Evolutionary conservation across 1,140 invertebrate species (phyloP), one percentile per base, ranked within the genome.

Genomic region (Drosophila saltans): DNA sequence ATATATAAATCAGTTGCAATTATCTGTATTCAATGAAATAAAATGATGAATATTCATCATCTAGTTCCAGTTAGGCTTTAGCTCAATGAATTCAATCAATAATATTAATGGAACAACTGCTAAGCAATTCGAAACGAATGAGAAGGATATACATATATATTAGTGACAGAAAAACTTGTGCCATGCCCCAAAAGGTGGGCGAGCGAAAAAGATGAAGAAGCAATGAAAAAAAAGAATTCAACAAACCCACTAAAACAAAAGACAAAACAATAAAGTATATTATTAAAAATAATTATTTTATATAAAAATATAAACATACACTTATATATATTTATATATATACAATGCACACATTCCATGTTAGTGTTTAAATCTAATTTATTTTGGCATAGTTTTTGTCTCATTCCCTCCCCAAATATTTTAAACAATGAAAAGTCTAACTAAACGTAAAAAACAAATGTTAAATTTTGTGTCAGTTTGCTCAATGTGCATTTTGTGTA

Each of bases 341-440:
- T 55, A 66, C 69, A 59, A 39, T 48, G 57, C 39, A 60, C 71
- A 78, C 71, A 78, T 84, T 86, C 82, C 81, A 82, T 79, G 79
- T 88, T 88, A 88, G 83, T 80, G 84, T 84, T 88, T 88, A 89
- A 83, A 83, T 79, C 72, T 89, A 88, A 88, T 88, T 88, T 88
- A 88, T 83, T 88, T 82, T 69, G 33, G 62, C 26, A 65, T 45
- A 62, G 48, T 48, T 66, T 36, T 48, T 64, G 55, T 28, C 28
- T 48, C 56, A 40, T 61, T 67, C 41, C 10, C 30, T 30, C 59
- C 58, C 68, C 16, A 16, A 16, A 43, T 61, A 40, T 75, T 55
- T 75, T 30, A 43, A 65, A 16, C 55, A 74, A 64, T 8, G 21
- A 45, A 78, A 81, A 74, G 70, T 74, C 68, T 74, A 82, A 81